phyloP scores from a whole-genome alignment of 2,888 invertebrate species.

The Aphrophora alni region DNA sequence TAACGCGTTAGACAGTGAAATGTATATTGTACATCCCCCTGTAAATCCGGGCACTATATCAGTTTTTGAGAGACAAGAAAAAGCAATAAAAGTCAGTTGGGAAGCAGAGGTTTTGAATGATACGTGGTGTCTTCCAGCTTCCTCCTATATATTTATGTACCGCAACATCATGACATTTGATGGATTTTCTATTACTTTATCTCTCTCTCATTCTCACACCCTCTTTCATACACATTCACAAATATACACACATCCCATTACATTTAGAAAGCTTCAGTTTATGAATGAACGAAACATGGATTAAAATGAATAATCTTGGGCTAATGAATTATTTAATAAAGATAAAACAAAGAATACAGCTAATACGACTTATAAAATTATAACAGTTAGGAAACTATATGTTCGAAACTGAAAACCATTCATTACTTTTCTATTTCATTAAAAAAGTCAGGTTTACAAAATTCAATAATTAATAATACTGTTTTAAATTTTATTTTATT shows the following conservation, averaged over 20 bases:
- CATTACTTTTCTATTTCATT: too few species aligned
- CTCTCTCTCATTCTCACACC: background rate
- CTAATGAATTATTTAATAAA: too few species aligned
- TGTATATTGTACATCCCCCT: background rate
- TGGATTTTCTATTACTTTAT: constrained; percentile 5
- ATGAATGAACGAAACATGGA: too few species aligned
- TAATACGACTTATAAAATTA: too few species aligned
- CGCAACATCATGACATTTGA: background rate
- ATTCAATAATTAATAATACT: too few species aligned
- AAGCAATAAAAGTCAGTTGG: constrained; percentile 34
- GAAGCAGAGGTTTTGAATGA: constrained; percentile 31
- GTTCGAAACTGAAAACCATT: too few species aligned
- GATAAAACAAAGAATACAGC: too few species aligned
- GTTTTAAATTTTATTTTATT: too few species aligned
- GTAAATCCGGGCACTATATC: constrained; percentile 34
- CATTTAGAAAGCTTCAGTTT: too few species aligned
- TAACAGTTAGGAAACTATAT: too few species aligned
- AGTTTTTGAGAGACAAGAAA: constrained; percentile 36
- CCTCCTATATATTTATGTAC: constrained; percentile 1
- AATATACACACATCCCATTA: background rate
- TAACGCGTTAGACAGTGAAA: background rate
- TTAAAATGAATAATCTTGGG: too few species aligned
- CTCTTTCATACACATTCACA: background rate
- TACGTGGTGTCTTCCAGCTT: constrained; percentile 14
- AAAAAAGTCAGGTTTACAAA: too few species aligned